Conservation (phyloP, 2,888 invertebrate species). For the Serripes groenlandicus region DNA sequence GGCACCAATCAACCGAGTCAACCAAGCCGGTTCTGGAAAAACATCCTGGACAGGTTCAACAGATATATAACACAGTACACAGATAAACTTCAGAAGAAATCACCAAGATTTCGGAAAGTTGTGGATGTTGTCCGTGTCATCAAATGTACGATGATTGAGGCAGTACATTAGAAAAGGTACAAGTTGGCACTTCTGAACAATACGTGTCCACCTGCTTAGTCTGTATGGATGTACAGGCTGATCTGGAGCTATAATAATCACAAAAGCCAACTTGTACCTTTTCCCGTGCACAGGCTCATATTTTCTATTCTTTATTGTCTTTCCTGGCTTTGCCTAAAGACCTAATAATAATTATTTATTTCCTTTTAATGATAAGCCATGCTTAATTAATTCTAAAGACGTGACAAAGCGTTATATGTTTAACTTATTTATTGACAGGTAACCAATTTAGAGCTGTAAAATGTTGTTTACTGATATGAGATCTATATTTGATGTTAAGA, state of each 20-base stretch:
- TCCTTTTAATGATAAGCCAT: no score
- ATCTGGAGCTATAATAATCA: neutral
- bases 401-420: no score
- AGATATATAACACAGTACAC: conserved; percentile 68
- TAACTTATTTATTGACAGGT: no score
- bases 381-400: no score
- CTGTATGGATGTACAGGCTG: neutral
- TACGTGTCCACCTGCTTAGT: no score
- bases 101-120: conserved; percentile 48
- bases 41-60: conserved; percentile 65
- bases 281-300: neutral
- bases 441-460: no score
- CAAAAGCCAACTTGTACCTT: neutral
- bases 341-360: no score
- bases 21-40: conserved; percentile 69
- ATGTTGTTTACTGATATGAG: neutral
- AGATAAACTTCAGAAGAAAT: conserved; percentile 66
- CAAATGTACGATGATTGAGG: neutral
- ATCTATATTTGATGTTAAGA: no score
- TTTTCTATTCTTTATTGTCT: neutral
- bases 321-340: neutral
- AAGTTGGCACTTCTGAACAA: no score
- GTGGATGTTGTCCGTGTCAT: conserved; percentile 8
- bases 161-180: no score
- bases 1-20: conserved; percentile 56